Conservation (phyloP, 2,888 invertebrate species). For the Lasius fuliginosus region DNA sequence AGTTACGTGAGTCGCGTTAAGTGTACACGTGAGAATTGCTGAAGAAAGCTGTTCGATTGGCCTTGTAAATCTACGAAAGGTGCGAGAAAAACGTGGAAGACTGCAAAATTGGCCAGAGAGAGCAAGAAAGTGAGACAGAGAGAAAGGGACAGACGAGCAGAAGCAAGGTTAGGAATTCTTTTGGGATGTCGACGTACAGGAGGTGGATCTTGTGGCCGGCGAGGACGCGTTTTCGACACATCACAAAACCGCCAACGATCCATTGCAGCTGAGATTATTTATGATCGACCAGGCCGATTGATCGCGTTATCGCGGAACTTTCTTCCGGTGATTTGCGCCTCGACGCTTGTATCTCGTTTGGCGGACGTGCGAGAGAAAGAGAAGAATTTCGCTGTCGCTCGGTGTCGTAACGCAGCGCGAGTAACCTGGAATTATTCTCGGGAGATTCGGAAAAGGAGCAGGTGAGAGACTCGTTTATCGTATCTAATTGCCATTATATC, state of each 20-base stretch:
- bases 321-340: not conserved
- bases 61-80: not conserved
- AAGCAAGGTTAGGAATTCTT: not conserved
- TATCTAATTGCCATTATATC: not conserved
- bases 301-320: slow-evolving; percentile 19
- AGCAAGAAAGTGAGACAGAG: not conserved
- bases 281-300: slow-evolving; percentile 51
- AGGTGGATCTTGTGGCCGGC: slow-evolving; percentile 70
- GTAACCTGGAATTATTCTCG: slow-evolving; percentile 34
- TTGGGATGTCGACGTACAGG: slow-evolving; percentile 70
- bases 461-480: slow-evolving; percentile 20
- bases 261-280: slow-evolving; percentile 62
- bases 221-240: slow-evolving; percentile 70
- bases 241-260: slow-evolving; percentile 27
- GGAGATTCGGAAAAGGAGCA: slow-evolving; percentile 37
- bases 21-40: not conserved
- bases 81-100: not conserved
- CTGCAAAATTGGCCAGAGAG: not conserved
- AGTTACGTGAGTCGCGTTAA: not conserved
- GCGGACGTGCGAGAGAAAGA: slow-evolving; percentile 14
- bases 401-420: not conserved
- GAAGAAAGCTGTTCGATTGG: not conserved
- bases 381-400: not conserved
- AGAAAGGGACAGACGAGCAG: not conserved
- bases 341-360: not conserved